These are phyloP conservation scores for Galeopsomyia nigrocyanea DNA, from an alignment of 2,888 invertebrate species.

Conservation along the genomic window DNA sequence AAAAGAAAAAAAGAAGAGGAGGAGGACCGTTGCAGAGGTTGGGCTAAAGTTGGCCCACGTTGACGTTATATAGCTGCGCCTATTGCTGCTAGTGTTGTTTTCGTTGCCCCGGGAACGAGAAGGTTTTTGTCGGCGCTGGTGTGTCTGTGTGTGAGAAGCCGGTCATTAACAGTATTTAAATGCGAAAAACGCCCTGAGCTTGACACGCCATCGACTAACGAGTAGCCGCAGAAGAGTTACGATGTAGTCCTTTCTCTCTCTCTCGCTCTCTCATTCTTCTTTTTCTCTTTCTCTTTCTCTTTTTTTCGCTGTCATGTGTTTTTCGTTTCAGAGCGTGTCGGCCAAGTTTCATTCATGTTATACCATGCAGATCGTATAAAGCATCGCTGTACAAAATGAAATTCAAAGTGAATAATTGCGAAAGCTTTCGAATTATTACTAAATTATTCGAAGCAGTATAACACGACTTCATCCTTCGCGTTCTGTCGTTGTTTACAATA, in stretches of 20 bases:
- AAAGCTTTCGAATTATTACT: no score
- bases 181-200: constrained; percentile 51
- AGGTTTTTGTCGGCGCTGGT: constrained; percentile 2
- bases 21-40: no score
- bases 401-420: no score
- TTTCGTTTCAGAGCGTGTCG: no score
- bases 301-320: constrained; percentile 1
- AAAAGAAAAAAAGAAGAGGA: neutral
- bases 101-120: constrained; percentile 36
- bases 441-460: no score
- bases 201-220: constrained; percentile 56
- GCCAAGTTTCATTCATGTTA: no score
- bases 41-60: no score
- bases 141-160: constrained; percentile 12
- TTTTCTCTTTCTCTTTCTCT: neutral
- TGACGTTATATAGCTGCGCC: neutral
- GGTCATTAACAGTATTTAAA: constrained; percentile 60
- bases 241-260: constrained; percentile 40
- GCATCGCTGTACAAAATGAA: no score
- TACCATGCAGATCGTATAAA: no score
- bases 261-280: neutral
- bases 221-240: constrained; percentile 55
- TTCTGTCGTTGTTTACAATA: no score
- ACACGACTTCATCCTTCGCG: no score
- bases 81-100: constrained; percentile 22